These are phyloP conservation scores for Sarcoramphus papa DNA, from an alignment of 2,797 vertebrate genomes.

Conservation along the genomic window DNA sequence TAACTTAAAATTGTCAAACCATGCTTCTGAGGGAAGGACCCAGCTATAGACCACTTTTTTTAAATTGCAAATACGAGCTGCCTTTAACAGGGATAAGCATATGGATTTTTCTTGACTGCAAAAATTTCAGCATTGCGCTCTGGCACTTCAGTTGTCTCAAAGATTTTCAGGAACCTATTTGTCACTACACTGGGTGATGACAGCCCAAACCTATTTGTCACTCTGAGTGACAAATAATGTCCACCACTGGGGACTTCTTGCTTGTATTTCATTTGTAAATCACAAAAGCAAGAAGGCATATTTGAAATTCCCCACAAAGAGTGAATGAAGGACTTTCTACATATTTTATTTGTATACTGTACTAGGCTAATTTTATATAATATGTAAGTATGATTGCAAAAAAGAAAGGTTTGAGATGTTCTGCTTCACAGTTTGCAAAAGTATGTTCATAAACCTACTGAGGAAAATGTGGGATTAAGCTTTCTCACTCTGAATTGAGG, in stretches of 20 bases:
- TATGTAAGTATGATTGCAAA: not conserved
- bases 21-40: not conserved
- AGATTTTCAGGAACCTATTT: conserved; percentile 43
- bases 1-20: not conserved
- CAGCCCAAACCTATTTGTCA: conserved; percentile 39
- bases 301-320: not conserved
- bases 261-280: conserved; percentile 45
- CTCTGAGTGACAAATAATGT: conserved; percentile 41
- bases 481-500: not conserved
- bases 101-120: not conserved
- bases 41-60: not conserved
- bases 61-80: not conserved
- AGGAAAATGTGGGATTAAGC: not conserved
- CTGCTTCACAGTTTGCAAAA: not conserved
- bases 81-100: not conserved
- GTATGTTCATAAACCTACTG: not conserved
- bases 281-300: not conserved
- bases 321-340: not conserved
- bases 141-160: not conserved
- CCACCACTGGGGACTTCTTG: not conserved
- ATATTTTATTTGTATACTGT: not conserved
- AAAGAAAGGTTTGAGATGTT: not conserved
- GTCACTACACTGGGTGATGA: conserved; percentile 16
- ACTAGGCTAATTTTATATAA: not conserved
- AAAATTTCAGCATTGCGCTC: not conserved